Percentiles rank a stretch among this genome's conserved stretches.
phyloP scores from a whole-genome alignment of 2,888 invertebrate genomes.

The Sipha maydis region DNA sequence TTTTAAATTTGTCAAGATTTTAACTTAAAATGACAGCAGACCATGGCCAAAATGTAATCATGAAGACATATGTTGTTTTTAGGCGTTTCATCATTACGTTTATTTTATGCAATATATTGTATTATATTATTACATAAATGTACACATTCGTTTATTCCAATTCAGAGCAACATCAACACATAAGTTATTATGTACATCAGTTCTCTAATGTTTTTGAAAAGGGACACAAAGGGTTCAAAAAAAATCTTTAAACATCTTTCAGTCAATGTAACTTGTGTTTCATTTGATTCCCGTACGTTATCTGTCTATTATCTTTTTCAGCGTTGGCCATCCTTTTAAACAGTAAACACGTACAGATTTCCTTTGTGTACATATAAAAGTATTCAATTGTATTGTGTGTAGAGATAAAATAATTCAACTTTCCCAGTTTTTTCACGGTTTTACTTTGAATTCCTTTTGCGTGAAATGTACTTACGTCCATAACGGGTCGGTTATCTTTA shows the following conservation, averaged over 20 bases:
- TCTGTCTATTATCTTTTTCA: neutral
- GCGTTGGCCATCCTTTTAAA: neutral
- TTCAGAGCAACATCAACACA: too few species aligned
- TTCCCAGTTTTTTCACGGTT: neutral
- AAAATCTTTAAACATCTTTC: neutral
- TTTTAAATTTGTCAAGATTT: too few species aligned
- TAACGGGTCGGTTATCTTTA: too few species aligned
- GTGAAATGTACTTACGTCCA: neutral
- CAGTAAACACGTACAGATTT: neutral
- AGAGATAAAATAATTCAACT: neutral
- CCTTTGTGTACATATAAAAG: neutral
- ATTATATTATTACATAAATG: too few species aligned
- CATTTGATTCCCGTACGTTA: neutral
- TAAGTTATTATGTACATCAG: too few species aligned
- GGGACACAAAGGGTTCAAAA: neutral
- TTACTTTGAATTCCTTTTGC: neutral
- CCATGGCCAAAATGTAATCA: too few species aligned
- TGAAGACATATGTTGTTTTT: too few species aligned
- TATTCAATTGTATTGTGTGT: neutral
- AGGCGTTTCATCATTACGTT: too few species aligned
- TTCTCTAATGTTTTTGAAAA: too few species aligned
- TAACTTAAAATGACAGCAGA: too few species aligned
- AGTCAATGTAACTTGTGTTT: neutral
- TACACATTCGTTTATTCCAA: too few species aligned
- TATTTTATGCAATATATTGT: too few species aligned